Base-by-base conservation (phyloP, 2,113 vertebrate genomes). In the Pogona vitticeps region DNA sequence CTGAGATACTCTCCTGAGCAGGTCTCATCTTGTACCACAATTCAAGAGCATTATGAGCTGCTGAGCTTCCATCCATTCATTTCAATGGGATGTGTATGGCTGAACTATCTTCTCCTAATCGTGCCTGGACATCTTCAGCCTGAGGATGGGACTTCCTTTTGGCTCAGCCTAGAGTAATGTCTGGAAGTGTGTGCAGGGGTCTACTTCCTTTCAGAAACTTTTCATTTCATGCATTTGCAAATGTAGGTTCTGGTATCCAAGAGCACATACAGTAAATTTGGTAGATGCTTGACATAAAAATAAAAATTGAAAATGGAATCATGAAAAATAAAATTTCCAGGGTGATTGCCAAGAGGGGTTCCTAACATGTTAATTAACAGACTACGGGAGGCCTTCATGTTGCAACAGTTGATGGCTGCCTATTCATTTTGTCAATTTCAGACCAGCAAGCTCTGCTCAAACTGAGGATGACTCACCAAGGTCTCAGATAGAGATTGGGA, bases 51-150 rank as follows among this genome's bases (percentile, higher is more conserved):
- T n/a, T n/a, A n/a, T n/a, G n/a, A n/a, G n/a, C n/a, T n/a, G n/a
- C n/a, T n/a, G n/a, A n/a, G n/a, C n/a, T n/a, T n/a, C n/a, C n/a
- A n/a, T n/a, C n/a, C n/a, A n/a, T n/a, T n/a, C n/a, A n/a, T n/a
- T n/a, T n/a, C n/a, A n/a, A n/a, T n/a, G n/a, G n/a, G n/a, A n/a
- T n/a, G n/a, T n/a, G n/a, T n/a, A n/a, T n/a, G n/a, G n/a, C n/a
- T n/a, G n/a, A n/a, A n/a, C n/a, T n/a, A n/a, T n/a, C n/a, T n/a
- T n/a, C n/a, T n/a, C n/a, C n/a, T n/a, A n/a, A n/a, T n/a, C n/a
- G n/a, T n/a, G n/a, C n/a, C n/a, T 1, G 3, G 6, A 58, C 28
- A 52, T 8, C 1, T 14, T 1, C 46, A 15, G 14, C 2, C 42
- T 18, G 28, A 77, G 7, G 42, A 10, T 15, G 73, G 26, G 0